Conservation (phyloP, 2,888 invertebrate genomes). For the Tetranychus truncatus region DNA sequence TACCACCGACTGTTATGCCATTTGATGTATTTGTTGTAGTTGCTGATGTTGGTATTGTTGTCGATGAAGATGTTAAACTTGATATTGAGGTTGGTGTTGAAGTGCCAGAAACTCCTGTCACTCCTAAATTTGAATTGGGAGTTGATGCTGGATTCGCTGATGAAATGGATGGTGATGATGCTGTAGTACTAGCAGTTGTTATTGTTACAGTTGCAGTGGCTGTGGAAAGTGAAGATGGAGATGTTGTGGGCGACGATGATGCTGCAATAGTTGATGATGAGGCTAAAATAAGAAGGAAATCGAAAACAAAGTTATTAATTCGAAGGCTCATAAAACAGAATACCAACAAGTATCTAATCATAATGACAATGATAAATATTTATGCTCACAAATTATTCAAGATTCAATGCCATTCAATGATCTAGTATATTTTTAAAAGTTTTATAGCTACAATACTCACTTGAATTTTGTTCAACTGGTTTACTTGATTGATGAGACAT, state of each 20-base stretch:
- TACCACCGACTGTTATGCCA: background rate
- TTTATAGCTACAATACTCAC: background rate
- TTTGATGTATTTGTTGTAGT: background rate
- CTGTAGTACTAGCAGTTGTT: background rate
- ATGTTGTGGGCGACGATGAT: background rate
- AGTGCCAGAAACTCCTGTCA: background rate
- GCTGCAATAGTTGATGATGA: background rate
- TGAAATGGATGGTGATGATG: conserved; percentile 1
- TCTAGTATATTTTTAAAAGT: background rate
- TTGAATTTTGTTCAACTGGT: background rate
- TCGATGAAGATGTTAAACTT: background rate
- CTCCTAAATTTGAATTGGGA: background rate
- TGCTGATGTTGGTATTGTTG: background rate
- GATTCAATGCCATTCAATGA: background rate
- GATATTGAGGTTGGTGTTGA: background rate
- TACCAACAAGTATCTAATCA: background rate
- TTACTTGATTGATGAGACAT: background rate
- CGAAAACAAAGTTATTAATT: background rate
- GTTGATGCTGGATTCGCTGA: background rate
- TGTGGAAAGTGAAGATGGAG: background rate
- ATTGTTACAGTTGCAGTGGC: background rate
- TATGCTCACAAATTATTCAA: background rate
- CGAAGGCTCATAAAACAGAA: background rate
- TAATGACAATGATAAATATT: background rate
- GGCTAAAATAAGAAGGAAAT: background rate